Conservation (phyloP, 92 coral and sea anemone species). For the Muricea muricata region DNA sequence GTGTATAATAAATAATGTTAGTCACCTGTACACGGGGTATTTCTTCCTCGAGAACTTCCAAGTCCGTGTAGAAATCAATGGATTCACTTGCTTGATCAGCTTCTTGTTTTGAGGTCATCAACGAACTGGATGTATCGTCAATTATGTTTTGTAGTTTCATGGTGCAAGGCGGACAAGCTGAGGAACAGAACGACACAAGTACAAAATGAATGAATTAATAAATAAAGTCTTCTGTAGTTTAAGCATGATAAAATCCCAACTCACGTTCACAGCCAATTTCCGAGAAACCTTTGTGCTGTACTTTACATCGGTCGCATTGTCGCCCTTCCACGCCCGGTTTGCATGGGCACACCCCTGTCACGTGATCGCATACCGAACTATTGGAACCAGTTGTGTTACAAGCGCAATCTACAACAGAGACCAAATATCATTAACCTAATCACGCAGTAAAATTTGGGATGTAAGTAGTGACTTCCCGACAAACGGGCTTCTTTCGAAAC, state of each 20-base stretch:
- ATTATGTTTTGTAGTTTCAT: conserved; percentile 76
- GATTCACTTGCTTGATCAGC: conserved; percentile 66
- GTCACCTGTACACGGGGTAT: conserved; percentile 65
- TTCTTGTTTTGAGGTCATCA: conserved; percentile 51
- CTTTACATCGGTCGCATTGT: conserved; percentile 90
- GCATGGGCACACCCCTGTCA: conserved; percentile 89
- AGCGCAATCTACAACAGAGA: conserved; percentile 68
- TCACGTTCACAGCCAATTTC: conserved; percentile 87
- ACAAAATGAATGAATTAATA: too few relatives aligned
- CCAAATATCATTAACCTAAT: background rate
- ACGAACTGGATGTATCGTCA: conserved; percentile 51
- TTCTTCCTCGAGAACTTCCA: conserved; percentile 46
- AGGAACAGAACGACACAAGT: background rate
- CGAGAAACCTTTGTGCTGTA: conserved; percentile 89
- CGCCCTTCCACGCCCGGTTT: conserved; percentile 94
- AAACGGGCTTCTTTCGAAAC: too few relatives aligned
- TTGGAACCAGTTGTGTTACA: conserved; percentile 90
- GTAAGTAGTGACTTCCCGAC: too few relatives aligned
- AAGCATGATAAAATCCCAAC: conserved; percentile 32
- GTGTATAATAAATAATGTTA: too few relatives aligned
- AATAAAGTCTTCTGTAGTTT: too few relatives aligned
- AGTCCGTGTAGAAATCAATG: conserved; percentile 60
- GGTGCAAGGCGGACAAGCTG: conserved; percentile 85
- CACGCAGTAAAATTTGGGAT: background rate
- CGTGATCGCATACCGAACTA: conserved; percentile 73